These are phyloP conservation scores for Ooceraea biroi DNA, from an alignment of 1,140 invertebrate species.

Conservation along the genomic window DNA sequence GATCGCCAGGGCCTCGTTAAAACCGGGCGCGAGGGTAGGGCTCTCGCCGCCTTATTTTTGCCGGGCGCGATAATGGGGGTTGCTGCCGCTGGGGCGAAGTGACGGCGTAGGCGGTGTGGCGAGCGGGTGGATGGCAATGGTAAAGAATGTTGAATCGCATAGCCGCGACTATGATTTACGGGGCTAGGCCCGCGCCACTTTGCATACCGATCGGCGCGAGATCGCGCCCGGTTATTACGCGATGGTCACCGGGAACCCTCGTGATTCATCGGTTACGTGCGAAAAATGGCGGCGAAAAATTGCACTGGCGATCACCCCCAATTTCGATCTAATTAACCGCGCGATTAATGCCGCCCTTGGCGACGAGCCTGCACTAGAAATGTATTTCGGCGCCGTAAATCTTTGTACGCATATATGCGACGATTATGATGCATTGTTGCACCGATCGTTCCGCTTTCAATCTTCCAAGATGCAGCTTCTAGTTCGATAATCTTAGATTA, in stretches of 20 bases:
- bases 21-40: slow-evolving; percentile 80
- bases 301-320: slow-evolving; percentile 44
- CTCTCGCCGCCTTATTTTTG: slow-evolving; percentile 74
- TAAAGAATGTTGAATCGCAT: slow-evolving; percentile 73
- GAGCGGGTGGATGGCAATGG: slow-evolving; percentile 39
- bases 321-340: slow-evolving; percentile 71
- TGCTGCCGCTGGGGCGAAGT: slow-evolving; percentile 66
- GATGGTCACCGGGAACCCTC: slow-evolving; percentile 55
- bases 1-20: slow-evolving; percentile 85
- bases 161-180: slow-evolving; percentile 73
- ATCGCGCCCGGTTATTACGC: slow-evolving; percentile 70
- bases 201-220: slow-evolving; percentile 76
- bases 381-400: slow-evolving; percentile 38
- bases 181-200: slow-evolving; percentile 68
- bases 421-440: slow-evolving; percentile 43
- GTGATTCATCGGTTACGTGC: slow-evolving; percentile 72
- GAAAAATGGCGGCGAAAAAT: slow-evolving; percentile 78
- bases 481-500: background rate
- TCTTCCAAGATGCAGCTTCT: background rate
- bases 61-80: slow-evolving; percentile 73
- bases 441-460: slow-evolving; percentile 2
- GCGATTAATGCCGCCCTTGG: slow-evolving; percentile 42
- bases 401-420: background rate
- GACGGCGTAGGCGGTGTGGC: slow-evolving; percentile 56
- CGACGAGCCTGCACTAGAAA: background rate